Base-by-base conservation (phyloP, 2,797 vertebrate genomes). In the Chrysocyon brachyurus region DNA sequence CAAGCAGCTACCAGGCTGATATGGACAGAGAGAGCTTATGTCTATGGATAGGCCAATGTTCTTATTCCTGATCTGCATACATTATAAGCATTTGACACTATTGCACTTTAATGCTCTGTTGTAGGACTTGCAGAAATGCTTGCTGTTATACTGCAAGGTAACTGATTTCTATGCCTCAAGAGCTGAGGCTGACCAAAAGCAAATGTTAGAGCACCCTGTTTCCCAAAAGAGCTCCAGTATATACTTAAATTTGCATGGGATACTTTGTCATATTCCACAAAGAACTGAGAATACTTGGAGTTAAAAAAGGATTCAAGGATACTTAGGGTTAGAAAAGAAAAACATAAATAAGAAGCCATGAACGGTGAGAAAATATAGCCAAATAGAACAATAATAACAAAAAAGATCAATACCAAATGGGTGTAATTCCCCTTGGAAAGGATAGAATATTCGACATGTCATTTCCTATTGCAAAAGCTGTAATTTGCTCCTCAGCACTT, bases 1-100 rank as follows among this genome's bases (percentile, higher is more conserved):
- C 81, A 96, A 96, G 77, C 49, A 92, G 73, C 59, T 85, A 64
- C 31, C 15, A 61, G n/a, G 46, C 90, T 92, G 46, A 96, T 89
- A 36, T 88, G 83, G 61, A 81, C 54, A 85, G 59, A 91, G 81
- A 64, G 26, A 49, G 75, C 26, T 95, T 90, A 54, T 83, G 31
- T 86, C 57, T 33, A 63, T n/a, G 61, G 68, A 26, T 33, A 88
- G 33, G 17, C 36, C 7, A 17, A 21, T 33, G 81, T 31, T 90
- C 12, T 82, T 61, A 72, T 72, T 90, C 33, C 56, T 89, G 52
- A 16, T 97, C 26, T 97, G 49, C 31, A 91, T 95, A 59, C 2
- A 40, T 96, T 90, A 57, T 72, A 72, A 36, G 16, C 10, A 56
- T 22, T 87, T 75, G 92, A 52, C 17, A 16, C n/a, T 52, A 5